Evolutionary conservation across 1,140 invertebrate species (phyloP), one percentile per base, ranked within the genome.

Genomic region (Procambarus clarkii): DNA sequence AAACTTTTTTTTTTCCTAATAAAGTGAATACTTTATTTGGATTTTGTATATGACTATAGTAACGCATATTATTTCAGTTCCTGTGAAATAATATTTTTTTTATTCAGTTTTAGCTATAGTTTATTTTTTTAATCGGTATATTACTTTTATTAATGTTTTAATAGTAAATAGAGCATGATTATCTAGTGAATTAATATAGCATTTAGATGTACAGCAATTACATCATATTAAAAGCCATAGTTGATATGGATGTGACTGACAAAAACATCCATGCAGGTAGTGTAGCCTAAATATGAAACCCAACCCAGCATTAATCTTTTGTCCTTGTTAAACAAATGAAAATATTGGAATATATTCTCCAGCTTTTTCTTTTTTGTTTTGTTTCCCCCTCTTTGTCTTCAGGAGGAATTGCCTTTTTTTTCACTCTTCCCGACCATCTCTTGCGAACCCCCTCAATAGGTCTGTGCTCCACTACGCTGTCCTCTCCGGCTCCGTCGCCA

Each of bases 381-480:
- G 45, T 11, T 18, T 48, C 11, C 18, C 18, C 46, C 45, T 60
- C 64, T 44, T 64, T 21, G 46, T 46, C 34, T 18, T 44, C 87
- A 88, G 78, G 87, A 79, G 87, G 85, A 24, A 78, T 78, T 78
- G 76, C 21, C 46, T 87, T 7, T 79, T 58, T 77, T 77, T 71
- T 86, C 69, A 86, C 71, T 86, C 85, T 48, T 76, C 85, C 24
- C 50, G 45, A 34, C 76, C 77, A 48, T 34, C 54, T 5, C 60
- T 64, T 64, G 4, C 18, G 60, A 64, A 69, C 83, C 79, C 60
- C 64, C 78, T 80, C 60, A 86, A 81, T 87, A 92, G 92, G 77
- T 97, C 97, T 9, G 97, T 98, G 34, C 95, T 98, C 92, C 97
- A 98, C 94, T 98, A 98, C 94, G 97, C 97, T n/a, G 97, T 98